Percentiles rank a stretch among this genome's conserved stretches.
These are phyloP conservation scores for Orchestes rusci DNA, from an alignment of 2,888 invertebrate genomes.

Conservation along the genomic window DNA sequence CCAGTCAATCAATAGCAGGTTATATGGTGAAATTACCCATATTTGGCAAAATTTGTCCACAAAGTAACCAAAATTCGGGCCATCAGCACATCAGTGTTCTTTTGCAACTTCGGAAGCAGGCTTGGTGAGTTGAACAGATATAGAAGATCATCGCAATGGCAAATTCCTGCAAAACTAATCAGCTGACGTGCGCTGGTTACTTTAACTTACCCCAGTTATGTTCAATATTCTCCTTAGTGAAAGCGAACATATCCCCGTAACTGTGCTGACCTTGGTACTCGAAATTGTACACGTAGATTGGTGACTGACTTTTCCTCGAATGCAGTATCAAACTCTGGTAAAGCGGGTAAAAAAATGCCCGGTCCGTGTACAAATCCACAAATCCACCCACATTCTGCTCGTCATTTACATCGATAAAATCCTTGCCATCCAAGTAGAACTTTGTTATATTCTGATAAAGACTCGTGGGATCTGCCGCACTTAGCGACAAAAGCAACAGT, in stretches of 20 bases:
- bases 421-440: constrained; percentile 30
- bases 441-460: constrained; percentile 31
- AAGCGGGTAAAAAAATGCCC: constrained; percentile 45
- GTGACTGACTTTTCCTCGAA: constrained; percentile 35
- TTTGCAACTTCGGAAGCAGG: constrained; percentile 40
- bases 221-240: constrained; percentile 32
- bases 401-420: constrained; percentile 27
- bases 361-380: constrained; percentile 44
- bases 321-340: constrained; percentile 40
- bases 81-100: constrained; percentile 40
- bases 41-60: constrained; percentile 47
- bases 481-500: constrained; percentile 29
- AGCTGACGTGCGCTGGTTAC: neutral
- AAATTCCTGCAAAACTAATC: constrained; percentile 32
- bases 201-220: constrained; percentile 38
- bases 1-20: neutral
- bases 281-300: constrained; percentile 48
- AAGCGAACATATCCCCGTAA: constrained; percentile 44
- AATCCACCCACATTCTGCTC: constrained; percentile 32
- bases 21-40: constrained; percentile 39
- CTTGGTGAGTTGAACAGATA: constrained; percentile 46
- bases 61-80: constrained; percentile 40
- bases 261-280: constrained; percentile 44
- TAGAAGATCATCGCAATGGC: constrained; percentile 50
- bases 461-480: constrained; percentile 20